These are phyloP conservation scores for Chaetophractus vellerosus DNA, from an alignment of 2,797 vertebrate species.

Conservation along the genomic window DNA sequence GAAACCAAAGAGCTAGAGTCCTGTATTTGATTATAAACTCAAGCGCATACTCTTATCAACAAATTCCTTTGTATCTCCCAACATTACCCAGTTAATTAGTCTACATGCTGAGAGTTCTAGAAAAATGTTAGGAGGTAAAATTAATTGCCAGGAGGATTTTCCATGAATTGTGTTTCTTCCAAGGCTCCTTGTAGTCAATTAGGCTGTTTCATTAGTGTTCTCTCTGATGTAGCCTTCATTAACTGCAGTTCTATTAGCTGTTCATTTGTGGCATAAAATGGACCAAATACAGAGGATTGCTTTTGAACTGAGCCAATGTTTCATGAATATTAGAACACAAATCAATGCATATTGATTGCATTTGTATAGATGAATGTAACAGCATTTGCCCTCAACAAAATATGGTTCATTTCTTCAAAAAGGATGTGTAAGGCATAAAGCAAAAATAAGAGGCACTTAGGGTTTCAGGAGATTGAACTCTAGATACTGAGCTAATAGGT, in stretches of 20 bases:
- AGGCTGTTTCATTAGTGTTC: conserved; percentile 36
- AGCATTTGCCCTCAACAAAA: conserved; percentile 60
- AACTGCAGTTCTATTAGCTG: conserved; percentile 61
- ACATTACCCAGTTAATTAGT: neutral
- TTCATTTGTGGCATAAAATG: conserved; percentile 78
- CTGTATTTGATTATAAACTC: conserved; percentile 12
- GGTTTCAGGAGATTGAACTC: conserved; percentile 69
- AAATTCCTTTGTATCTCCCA: conserved; percentile 17
- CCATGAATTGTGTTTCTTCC: conserved; percentile 70
- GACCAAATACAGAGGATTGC: conserved; percentile 63
- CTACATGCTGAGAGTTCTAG: neutral
- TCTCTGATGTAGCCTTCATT: conserved; percentile 55
- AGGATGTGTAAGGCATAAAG: neutral
- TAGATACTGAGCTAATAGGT: conserved; percentile 30
- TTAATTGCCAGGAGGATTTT: conserved; percentile 60
- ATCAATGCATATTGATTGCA: conserved; percentile 73
- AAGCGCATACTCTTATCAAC: neutral
- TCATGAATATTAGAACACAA: conserved; percentile 76
- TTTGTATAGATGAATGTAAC: conserved; percentile 70
- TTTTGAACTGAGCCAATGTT: conserved; percentile 67
- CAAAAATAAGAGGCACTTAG: conserved; percentile 70
- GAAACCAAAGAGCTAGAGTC: neutral
- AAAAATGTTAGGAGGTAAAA: neutral
- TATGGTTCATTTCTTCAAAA: conserved; percentile 70
- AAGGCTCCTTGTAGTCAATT: conserved; percentile 28